Percentiles rank a stretch among this genome's conserved stretches.
phyloP scores from a whole-genome alignment of 2,888 invertebrate genomes.

The Dasysyrphus albostriatus region DNA sequence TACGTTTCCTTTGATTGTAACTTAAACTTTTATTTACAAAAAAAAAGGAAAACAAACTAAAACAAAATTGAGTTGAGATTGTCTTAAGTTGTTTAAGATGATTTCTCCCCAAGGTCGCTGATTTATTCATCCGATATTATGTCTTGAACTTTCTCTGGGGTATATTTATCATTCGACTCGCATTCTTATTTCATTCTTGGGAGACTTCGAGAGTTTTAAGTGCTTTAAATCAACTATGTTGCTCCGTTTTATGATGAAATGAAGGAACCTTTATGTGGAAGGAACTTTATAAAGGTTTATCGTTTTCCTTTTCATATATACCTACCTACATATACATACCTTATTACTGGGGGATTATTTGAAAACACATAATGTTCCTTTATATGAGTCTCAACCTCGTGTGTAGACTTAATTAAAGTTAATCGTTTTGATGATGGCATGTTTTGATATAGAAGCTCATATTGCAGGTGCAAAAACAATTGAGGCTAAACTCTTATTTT shows the following conservation, averaged over 20 bases:
- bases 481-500: neutral
- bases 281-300: conserved; percentile 17
- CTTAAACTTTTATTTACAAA: conserved; percentile 6
- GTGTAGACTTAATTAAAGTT: conserved; percentile 50
- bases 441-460: conserved; percentile 16
- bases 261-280: neutral
- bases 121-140: conserved; percentile 70
- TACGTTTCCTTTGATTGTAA: conserved; percentile 45
- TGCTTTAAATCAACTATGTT: conserved; percentile 42
- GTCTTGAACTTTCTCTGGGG: conserved; percentile 52
- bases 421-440: conserved; percentile 25
- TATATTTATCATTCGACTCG: conserved; percentile 51
- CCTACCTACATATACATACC: too few relatives aligned
- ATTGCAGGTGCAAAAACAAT: neutral
- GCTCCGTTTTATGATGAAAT: conserved; percentile 24
- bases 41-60: conserved; percentile 11
- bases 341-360: neutral
- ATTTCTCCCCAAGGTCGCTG: conserved; percentile 67
- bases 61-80: conserved; percentile 31
- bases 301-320: neutral
- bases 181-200: conserved; percentile 34
- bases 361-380: conserved; percentile 4
- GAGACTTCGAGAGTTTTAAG: conserved; percentile 36
- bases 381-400: conserved; percentile 41
- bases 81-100: conserved; percentile 54